A percentile compares a stretch with the other conserved stretches of the same genome.
phyloP scores from a whole-genome alignment of 2,888 invertebrate species.

The Disparrhopalites patrizii region DNA sequence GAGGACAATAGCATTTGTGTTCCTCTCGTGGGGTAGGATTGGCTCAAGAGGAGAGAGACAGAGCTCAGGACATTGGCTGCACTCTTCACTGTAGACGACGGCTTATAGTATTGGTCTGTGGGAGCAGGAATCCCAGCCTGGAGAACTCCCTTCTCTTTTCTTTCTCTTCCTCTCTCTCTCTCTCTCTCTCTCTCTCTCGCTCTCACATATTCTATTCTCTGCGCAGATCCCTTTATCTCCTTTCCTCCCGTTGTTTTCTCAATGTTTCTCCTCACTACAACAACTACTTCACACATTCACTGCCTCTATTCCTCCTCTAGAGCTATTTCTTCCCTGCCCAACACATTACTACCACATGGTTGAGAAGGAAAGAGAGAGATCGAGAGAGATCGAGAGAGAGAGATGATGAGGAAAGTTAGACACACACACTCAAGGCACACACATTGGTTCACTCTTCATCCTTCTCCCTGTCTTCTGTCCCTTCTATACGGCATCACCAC shows the following conservation, averaged over 20 bases:
- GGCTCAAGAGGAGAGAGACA: constrained; percentile 19
- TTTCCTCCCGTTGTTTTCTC: constrained; percentile 34
- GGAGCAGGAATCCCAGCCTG: constrained; percentile 15
- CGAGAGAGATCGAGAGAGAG: not conserved
- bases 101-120: constrained; percentile 18
- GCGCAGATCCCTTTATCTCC: constrained; percentile 38
- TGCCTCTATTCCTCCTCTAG: constrained; percentile 16
- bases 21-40: constrained; percentile 21
- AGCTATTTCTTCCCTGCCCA: not conserved
- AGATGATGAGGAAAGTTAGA: not conserved
- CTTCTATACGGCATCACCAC: no score
- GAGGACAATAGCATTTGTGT: constrained; percentile 37
- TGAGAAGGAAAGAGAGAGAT: not conserved
- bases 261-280: constrained; percentile 2
- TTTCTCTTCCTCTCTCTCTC: constrained; percentile 3
- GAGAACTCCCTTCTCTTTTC: constrained; percentile 27
- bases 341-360: not conserved
- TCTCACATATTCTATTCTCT: constrained; percentile 28
- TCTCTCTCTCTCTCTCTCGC: constrained; percentile 10
- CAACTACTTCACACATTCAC: constrained; percentile 15
- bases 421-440: not conserved
- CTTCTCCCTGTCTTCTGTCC: no score
- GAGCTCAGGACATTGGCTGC: constrained; percentile 30
- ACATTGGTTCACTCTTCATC: no score
- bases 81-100: constrained; percentile 20